phyloP scores from a whole-genome alignment of 2,888 invertebrate species.

The Cordilura impudica region DNA sequence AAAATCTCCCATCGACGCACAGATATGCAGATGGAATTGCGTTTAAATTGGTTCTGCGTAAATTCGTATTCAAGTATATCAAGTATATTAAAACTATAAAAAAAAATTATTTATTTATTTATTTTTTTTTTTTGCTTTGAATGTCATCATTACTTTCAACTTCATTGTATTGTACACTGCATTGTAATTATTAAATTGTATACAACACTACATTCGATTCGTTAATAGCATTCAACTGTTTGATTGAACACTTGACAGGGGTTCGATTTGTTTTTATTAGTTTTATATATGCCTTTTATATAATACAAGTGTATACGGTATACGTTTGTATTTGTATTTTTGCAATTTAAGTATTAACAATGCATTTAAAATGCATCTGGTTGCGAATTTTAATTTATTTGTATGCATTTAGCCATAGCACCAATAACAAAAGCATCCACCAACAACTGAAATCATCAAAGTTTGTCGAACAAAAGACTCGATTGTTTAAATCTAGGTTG shows the following conservation, averaged over 20 bases:
- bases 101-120: background rate
- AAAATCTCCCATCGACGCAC: too few species aligned
- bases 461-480: background rate
- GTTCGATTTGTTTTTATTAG: background rate
- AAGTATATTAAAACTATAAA: too few species aligned
- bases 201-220: background rate
- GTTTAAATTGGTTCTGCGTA: too few species aligned
- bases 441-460: background rate
- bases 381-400: background rate
- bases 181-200: constrained; percentile 11
- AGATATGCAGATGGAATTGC: too few species aligned
- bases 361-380: constrained; percentile 5
- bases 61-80: too few species aligned
- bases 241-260: background rate
- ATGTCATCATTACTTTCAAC: background rate
- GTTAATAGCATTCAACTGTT: background rate
- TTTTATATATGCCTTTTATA: constrained; percentile 2
- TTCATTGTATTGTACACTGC: background rate
- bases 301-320: too few species aligned
- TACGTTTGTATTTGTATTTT: too few species aligned
- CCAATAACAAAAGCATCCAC: background rate
- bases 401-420: background rate
- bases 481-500: background rate
- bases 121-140: background rate
- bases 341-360: background rate